Evolutionary conservation across 2,797 vertebrate genomes (phyloP).

Genomic region (Anabacerthia variegaticeps): DNA sequence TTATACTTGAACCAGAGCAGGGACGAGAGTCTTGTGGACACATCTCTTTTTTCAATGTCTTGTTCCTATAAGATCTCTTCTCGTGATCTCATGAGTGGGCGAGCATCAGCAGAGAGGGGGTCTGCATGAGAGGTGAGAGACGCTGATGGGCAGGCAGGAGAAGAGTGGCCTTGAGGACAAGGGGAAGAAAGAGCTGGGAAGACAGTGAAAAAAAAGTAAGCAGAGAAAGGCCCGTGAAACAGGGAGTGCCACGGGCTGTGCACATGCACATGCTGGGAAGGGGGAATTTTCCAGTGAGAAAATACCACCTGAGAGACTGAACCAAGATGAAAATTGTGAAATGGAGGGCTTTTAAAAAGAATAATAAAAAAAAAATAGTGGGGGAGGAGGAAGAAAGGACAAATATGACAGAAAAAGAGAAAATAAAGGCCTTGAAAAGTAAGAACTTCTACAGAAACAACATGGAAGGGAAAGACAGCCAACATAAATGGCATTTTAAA

Average conservation of each 20-base stretch:
- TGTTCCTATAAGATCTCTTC: not conserved
- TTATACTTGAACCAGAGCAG: not conserved
- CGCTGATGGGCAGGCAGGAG: not conserved
- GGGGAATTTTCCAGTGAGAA: not conserved
- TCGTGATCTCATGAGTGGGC: rapidly evolving
- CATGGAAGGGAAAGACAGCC: not conserved
- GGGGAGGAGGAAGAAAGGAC: rapidly evolving
- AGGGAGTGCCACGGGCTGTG: not conserved
- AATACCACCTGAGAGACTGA: not conserved
- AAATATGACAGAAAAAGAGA: not conserved
- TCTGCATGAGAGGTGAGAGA: not conserved
- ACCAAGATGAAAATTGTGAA: not conserved
- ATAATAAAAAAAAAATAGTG: not conserved
- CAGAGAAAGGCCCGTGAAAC: not conserved
- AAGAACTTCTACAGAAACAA: not conserved
- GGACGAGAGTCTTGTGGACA: not conserved
- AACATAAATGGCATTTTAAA: not conserved
- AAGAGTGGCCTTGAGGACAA: not conserved
- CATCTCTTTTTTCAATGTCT: not conserved
- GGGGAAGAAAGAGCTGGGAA: not conserved
- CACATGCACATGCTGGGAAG: not conserved
- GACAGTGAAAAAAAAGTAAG: not conserved
- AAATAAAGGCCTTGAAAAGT: not conserved
- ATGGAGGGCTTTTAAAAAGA: not conserved
- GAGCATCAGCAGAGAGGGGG: not conserved